These are phyloP conservation scores for Amiota mariae DNA, from an alignment of 2,888 invertebrate species.

Conservation along the genomic window DNA sequence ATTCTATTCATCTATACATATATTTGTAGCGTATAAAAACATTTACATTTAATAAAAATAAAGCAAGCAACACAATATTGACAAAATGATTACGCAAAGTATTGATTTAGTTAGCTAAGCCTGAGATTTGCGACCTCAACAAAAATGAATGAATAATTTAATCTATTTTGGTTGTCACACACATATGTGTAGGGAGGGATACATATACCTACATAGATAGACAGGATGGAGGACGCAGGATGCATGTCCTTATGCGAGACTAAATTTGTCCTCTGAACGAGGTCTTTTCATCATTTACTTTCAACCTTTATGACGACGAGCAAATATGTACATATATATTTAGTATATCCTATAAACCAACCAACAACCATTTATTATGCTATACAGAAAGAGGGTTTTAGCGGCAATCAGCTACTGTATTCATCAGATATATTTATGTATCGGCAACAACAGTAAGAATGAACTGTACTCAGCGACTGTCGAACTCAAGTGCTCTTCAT, in stretches of 20 bases:
- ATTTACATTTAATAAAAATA: no score
- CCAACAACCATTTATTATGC: no score
- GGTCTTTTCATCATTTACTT: no score
- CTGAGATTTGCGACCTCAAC: no score
- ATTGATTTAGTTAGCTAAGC: background rate
- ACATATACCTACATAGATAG: background rate
- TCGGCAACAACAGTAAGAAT: background rate
- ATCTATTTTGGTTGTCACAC: background rate
- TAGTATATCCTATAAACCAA: no score
- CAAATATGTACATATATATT: no score
- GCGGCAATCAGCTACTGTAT: background rate
- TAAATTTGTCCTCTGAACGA: no score
- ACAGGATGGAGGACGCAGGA: background rate
- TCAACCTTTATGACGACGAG: no score
- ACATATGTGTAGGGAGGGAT: background rate
- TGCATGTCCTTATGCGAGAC: background rate
- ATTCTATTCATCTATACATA: no score
- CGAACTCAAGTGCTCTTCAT: background rate
- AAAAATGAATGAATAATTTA: no score
- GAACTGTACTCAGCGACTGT: background rate
- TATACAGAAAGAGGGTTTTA: background rate
- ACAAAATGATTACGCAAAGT: slow-evolving; percentile 10
- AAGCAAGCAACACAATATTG: background rate
- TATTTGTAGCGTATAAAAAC: no score
- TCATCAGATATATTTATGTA: background rate